These are phyloP conservation scores for Todiramphus saurophagus DNA, from an alignment of 2,113 vertebrate species.

Conservation along the genomic window DNA sequence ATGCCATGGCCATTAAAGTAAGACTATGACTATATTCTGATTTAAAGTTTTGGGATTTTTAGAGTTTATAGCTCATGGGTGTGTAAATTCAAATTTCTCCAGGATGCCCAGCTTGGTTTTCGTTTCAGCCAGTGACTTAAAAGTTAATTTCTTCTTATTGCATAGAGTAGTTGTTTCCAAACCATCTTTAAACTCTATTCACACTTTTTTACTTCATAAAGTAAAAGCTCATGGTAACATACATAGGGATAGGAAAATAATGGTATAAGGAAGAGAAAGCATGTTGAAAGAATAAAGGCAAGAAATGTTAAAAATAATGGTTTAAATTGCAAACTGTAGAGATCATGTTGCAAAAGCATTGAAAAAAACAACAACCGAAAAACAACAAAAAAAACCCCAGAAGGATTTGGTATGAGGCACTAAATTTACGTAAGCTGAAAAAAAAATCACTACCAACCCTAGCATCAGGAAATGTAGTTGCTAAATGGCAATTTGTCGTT, in stretches of 20 bases:
- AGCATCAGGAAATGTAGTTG: background rate
- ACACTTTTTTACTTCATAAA: background rate
- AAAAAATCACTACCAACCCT: background rate
- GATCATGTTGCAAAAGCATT: background rate
- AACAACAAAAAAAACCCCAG: background rate
- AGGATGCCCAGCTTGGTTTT: background rate
- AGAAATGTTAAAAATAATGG: background rate
- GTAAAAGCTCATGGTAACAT: background rate
- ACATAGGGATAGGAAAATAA: background rate
- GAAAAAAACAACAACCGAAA: background rate
- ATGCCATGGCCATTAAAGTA: conserved; percentile 91
- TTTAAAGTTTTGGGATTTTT: background rate
- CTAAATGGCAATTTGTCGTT: background rate
- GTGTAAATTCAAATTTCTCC: background rate
- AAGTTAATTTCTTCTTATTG: background rate
- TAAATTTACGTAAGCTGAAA: background rate
- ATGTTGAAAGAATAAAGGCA: background rate
- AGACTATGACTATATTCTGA: conserved; percentile 17
- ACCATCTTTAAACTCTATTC: background rate
- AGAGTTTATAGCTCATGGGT: background rate
- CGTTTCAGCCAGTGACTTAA: background rate
- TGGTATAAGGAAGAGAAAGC: background rate
- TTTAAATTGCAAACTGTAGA: background rate
- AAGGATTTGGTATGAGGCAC: background rate
- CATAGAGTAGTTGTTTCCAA: background rate